phyloP scores from a whole-genome alignment of 2,113 vertebrate genomes.

The Crocuta crocuta region DNA sequence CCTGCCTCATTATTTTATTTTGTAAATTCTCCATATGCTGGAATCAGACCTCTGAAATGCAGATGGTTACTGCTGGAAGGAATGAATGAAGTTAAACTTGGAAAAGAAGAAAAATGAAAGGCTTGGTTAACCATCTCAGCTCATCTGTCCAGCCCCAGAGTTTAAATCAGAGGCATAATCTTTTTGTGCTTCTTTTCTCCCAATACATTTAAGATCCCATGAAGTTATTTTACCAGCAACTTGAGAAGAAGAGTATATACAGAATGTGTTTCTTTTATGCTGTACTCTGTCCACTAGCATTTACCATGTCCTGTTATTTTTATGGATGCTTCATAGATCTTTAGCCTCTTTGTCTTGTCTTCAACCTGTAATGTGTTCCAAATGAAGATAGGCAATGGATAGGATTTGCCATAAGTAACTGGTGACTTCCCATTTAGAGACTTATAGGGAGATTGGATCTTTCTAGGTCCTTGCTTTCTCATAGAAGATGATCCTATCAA shows the following conservation, averaged over 20 bases:
- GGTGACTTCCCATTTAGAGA: neutral
- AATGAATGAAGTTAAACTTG: constrained; percentile 32
- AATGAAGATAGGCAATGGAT: neutral
- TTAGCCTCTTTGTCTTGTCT: neutral
- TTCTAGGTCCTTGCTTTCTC: neutral
- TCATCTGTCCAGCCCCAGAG: neutral
- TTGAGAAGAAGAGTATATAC: neutral
- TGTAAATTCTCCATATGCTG: constrained; percentile 63
- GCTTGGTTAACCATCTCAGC: constrained; percentile 53
- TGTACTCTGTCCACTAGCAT: neutral
- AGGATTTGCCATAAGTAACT: neutral
- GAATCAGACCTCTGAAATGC: constrained; percentile 65
- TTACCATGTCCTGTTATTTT: neutral
- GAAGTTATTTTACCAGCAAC: constrained; percentile 1
- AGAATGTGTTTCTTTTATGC: neutral
- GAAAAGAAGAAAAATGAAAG: constrained; percentile 66
- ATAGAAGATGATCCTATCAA: neutral
- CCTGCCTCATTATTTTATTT: constrained; percentile 63
- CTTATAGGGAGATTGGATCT: neutral
- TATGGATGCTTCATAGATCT: neutral
- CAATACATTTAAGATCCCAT: neutral
- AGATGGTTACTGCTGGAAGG: constrained; percentile 52
- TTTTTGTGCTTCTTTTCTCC: neutral
- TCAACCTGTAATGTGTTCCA: neutral
- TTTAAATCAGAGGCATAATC: constrained; percentile 3